Base-by-base conservation (phyloP, 2,888 invertebrate genomes). In the Eilema caniola region DNA sequence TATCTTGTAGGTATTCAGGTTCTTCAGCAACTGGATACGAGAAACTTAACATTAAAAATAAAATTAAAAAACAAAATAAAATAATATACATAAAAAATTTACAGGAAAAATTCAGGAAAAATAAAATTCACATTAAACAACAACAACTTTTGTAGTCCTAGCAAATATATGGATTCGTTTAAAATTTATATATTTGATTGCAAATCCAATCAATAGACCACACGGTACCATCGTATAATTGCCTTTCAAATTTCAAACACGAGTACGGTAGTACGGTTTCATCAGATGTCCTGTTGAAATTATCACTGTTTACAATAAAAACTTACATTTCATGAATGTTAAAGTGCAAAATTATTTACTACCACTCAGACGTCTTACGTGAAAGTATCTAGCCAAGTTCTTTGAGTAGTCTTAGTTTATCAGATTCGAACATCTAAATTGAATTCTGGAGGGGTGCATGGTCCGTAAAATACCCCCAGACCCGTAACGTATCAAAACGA, bases 361-460 rank as follows among this genome's bases (percentile, higher is more conserved):
- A 73, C 72, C 78, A 66, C 53, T 78, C 71, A 72, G 25, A 61
- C n/a, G 67, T 74, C 70, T 73, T 57, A 67, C 70, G 59, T 61
- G 64, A 62, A 72, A 72, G 74, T 79, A 72, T 81, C 72, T 71
- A 75, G 71, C 78, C 83, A 81, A 81, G 84, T 82, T 75, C 66
- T 63, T 80, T 76, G 77, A 80, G 81, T 85, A 86, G 84, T 84
- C 84, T 84, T 75, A 76, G 75, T 74, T 85, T 93, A 94, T 93
- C 94, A 87, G 82, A 86, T 86, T 87, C 87, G 86, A 87, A 82
- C 84, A 94, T 95, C 94, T 94, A 94, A 94, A 94, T 95, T 94
- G 93, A 94, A 94, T 94, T 90, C 87, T 88, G 89, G 84, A 88
- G 86, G 92, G 90, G 88, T 89, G 87, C 83, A 85, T 87, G 88